Base-by-base conservation (phyloP, 2,113 vertebrate genomes). In the Mormyrus lacerda region DNA sequence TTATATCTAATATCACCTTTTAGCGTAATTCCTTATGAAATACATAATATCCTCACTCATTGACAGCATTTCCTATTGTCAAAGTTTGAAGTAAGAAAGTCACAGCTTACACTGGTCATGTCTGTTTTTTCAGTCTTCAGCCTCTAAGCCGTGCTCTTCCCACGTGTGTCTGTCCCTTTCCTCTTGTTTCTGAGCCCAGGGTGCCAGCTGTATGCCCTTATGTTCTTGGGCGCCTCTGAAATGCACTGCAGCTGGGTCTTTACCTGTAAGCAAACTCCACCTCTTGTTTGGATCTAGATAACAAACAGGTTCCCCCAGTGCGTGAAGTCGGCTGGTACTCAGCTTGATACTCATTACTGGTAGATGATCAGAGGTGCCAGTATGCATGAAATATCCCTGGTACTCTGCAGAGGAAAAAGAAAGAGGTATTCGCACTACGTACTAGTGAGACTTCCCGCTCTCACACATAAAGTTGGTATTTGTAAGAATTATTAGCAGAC, bases 91-190 rank as follows among this genome's bases (percentile, higher is more conserved):
- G 19, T 45, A 47, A 44, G 55, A 87, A 44, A 47, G 27, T 45
- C 51, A 87, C 35, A 58, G 21, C 87, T 87, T 87, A 87, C 87
- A 8, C 17, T 24, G 24, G 55, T 44, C 87, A 87, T 87, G 87
- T 87, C 42, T 86, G 5, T 45, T 45, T 87, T n/a, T 10, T n/a
- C 31, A 3, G 4, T 87, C 48, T 87, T 87, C 55, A 39, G 42
- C 2, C 17, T 27, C 13, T 65, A 24, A 45, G 6, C 9, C 13
- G 27, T 45, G 55, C 8, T 45, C 7, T 44, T 87, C 39, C 35
- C 17, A 61, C 17, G 3, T 7, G 3, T 27, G 69, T n/a, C 24
- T 86, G 21, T 53, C 15, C n/a, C 10, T 2, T 53, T 48, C 31
- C 27, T 2, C 50, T 53, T 17, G 13, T 21, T 39, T 55, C 6